These are phyloP conservation scores for Anableps anableps DNA, from an alignment of 2,797 vertebrate genomes.

Conservation along the genomic window DNA sequence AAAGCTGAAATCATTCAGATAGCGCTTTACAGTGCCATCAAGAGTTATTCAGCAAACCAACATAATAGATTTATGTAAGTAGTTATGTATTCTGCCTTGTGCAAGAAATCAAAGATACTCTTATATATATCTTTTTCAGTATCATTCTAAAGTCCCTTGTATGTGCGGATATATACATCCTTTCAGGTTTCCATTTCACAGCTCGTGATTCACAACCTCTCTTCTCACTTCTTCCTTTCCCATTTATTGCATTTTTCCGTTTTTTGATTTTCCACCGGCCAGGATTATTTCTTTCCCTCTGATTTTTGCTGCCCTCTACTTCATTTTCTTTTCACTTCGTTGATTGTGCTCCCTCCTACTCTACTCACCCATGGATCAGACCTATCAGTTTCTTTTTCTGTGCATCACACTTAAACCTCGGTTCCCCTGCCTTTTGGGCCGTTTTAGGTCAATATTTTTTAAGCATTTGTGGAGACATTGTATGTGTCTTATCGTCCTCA, in stretches of 20 bases:
- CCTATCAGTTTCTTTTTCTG: background rate
- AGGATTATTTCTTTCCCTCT: background rate
- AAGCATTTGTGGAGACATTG: background rate
- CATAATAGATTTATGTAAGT: background rate
- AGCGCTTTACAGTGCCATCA: background rate
- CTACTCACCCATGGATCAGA: constrained; percentile 1
- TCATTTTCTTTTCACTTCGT: constrained; percentile 12
- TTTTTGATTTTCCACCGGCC: background rate
- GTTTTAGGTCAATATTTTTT: background rate
- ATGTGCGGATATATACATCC: background rate
- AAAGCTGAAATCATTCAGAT: background rate
- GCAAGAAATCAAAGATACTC: too few species aligned
- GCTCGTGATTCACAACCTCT: constrained; percentile 23
- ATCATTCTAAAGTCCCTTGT: background rate
- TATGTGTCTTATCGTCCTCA: background rate
- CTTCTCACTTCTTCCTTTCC: background rate
- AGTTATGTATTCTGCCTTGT: background rate
- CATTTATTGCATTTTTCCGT: background rate
- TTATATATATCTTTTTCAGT: background rate
- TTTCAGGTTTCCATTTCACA: constrained; percentile 52
- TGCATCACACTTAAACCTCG: background rate
- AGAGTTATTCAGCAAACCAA: background rate
- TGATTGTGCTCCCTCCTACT: background rate
- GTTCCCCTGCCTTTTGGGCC: background rate
- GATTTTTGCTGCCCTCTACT: background rate